phyloP scores from a whole-genome alignment of 35 echinoderm and acorn worm genomes.

The Stichopus chloronotus region DNA sequence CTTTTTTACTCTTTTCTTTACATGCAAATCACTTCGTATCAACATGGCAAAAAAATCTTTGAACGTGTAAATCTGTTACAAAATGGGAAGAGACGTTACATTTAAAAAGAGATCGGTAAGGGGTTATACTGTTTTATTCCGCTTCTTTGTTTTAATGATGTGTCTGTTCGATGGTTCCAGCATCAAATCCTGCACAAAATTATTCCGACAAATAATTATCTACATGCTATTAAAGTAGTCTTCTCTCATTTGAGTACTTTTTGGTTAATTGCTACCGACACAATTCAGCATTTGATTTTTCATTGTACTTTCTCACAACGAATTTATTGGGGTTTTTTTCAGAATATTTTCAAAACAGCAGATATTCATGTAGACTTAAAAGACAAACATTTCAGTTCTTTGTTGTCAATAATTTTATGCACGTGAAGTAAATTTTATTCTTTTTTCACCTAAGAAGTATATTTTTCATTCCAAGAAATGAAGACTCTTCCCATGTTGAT shows the following conservation, averaged over 20 bases:
- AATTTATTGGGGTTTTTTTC: too few species aligned
- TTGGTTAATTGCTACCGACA: not conserved
- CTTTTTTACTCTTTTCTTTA: not conserved
- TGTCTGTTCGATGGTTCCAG: not conserved
- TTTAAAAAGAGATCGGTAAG: not conserved
- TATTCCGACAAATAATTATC: not conserved
- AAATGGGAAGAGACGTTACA: not conserved
- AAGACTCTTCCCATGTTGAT: not conserved
- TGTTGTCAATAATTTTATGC: not conserved
- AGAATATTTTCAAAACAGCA: not conserved
- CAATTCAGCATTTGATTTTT: not conserved
- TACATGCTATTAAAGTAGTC: not conserved
- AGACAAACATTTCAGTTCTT: not conserved
- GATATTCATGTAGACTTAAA: not conserved
- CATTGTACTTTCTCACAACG: not conserved
- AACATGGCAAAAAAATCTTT: not conserved
- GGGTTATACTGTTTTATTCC: not conserved
- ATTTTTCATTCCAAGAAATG: not conserved
- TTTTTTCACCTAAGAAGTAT: not conserved
- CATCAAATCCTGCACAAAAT: not conserved
- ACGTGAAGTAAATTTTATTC: not conserved
- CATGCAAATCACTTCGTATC: too few species aligned
- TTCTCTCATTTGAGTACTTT: not conserved
- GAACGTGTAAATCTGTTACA: not conserved
- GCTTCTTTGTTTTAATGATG: not conserved